Conservation (phyloP, 2,888 invertebrate genomes). For the Taenaris catops region DNA sequence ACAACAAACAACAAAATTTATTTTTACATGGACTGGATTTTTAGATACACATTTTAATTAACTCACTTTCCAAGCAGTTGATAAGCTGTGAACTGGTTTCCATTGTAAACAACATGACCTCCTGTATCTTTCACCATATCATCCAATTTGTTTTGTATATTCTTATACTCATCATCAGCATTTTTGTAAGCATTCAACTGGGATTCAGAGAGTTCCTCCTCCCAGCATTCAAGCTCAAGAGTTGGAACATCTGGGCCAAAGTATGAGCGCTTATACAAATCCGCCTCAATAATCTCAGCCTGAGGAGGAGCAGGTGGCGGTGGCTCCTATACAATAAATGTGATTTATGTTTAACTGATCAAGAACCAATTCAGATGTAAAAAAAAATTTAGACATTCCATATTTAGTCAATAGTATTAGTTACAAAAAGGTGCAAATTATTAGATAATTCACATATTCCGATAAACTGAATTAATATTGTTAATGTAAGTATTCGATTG, state of each 20-base stretch:
- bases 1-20: too few species aligned
- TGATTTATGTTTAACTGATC: too few species aligned
- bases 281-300: slow-evolving; percentile 70
- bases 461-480: too few species aligned
- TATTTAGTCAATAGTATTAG: too few species aligned
- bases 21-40: too few species aligned
- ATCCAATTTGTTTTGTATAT: slow-evolving; percentile 81
- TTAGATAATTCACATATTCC: too few species aligned
- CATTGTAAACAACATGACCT: slow-evolving; percentile 83
- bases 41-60: too few species aligned
- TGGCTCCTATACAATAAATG: slow-evolving; percentile 21
- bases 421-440: too few species aligned
- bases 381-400: too few species aligned
- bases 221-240: slow-evolving; percentile 85
- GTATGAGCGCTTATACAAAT: slow-evolving; percentile 66
- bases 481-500: too few species aligned
- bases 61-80: slow-evolving; percentile 81
- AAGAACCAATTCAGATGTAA: too few species aligned
- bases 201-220: slow-evolving; percentile 84
- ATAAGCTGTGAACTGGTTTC: slow-evolving; percentile 83
- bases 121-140: slow-evolving; percentile 78
- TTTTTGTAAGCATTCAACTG: slow-evolving; percentile 82
- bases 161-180: slow-evolving; percentile 83
- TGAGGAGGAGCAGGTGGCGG: slow-evolving; percentile 45
- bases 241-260: slow-evolving; percentile 76